phyloP scores from a whole-genome alignment of 2,113 vertebrate genomes.

The Petromus typicus region DNA sequence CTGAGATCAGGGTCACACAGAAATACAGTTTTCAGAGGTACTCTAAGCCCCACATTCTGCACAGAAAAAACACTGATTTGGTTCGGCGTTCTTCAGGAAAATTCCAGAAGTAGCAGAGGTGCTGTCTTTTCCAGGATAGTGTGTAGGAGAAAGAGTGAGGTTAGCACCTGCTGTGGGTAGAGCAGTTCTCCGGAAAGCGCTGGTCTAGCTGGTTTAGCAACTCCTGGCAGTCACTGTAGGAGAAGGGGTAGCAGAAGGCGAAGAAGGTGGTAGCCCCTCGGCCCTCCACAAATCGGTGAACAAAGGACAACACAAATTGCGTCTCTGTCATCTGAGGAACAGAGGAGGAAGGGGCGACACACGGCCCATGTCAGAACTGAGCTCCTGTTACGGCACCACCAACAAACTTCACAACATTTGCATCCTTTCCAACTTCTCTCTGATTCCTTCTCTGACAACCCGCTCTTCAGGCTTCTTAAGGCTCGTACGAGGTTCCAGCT shows the following conservation, averaged over 20 bases:
- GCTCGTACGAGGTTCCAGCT: neutral
- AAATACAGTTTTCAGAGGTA: slow-evolving; percentile 24
- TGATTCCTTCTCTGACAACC: neutral
- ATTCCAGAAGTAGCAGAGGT: neutral
- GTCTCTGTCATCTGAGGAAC: slow-evolving; percentile 92
- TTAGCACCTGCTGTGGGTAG: slow-evolving; percentile 91
- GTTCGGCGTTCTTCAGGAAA: neutral
- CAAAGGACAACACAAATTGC: slow-evolving; percentile 96
- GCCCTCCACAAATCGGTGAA: slow-evolving; percentile 94
- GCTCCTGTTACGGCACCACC: neutral
- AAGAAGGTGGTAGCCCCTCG: slow-evolving; percentile 95
- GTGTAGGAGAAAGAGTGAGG: neutral
- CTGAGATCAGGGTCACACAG: slow-evolving; percentile 36
- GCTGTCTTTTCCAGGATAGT: neutral
- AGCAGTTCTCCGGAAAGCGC: slow-evolving; percentile 89
- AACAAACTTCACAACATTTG: neutral
- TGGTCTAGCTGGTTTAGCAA: slow-evolving; percentile 93
- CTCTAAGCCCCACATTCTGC: neutral
- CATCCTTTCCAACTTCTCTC: neutral
- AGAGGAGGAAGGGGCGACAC: neutral
- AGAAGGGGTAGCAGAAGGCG: slow-evolving; percentile 98
- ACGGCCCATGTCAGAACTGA: neutral
- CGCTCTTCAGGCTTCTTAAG: slow-evolving; percentile 14
- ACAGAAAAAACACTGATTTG: slow-evolving; percentile 27
- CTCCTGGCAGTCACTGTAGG: slow-evolving; percentile 96